Base-by-base conservation (phyloP, 2,797 vertebrate species). In the Pseudochirops corinnae region DNA sequence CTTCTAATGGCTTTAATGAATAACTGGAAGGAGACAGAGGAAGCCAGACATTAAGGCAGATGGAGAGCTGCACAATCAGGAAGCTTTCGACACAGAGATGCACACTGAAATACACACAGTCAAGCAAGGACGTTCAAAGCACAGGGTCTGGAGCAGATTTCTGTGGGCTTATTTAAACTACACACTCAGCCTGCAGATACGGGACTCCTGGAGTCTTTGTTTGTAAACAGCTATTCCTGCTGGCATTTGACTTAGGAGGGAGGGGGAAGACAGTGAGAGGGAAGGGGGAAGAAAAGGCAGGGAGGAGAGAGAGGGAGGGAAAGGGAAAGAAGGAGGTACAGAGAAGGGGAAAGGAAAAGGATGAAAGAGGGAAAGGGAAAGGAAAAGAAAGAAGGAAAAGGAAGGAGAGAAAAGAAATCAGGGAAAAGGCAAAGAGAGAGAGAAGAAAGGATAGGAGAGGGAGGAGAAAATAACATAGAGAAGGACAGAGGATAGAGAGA, bases 151-250 rank as follows among this genome's bases (percentile, higher is more conserved):
- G 60, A 90, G 24, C 94, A 90, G 91, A 62, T 90, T 91, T 94
- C 10, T 14, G 96, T 91, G 94, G 82, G 62, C 12, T 92, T 53
- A 31, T 92, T 95, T 91, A 53, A 96, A 95, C 95, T 96, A 95
- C 97, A 95, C 96, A 94, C 93, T 97, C 96, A 98, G 97, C 94
- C 98, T 91, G 93, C 16, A 26, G 91, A 94, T 93, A 56, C 90
- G 96, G 93, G 97, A 96, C 97, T 98, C 93, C 74, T 90, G 92
- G 94, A 97, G 97, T 94, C 67, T 93, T 97, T 98, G 98, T 98
- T 99, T 98, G 98, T 98, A 98, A 98, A 98, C 97, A 98, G 96
- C 97, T 98, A 98, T 98, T 98, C 97, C 97, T 98, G 96, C 97
- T 98, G 98, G 98, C 96, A 95, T 55, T 93, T 93, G 82, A 52